Conservation (phyloP, 2,797 vertebrate genomes). For the Coranthus polyacanthus region DNA sequence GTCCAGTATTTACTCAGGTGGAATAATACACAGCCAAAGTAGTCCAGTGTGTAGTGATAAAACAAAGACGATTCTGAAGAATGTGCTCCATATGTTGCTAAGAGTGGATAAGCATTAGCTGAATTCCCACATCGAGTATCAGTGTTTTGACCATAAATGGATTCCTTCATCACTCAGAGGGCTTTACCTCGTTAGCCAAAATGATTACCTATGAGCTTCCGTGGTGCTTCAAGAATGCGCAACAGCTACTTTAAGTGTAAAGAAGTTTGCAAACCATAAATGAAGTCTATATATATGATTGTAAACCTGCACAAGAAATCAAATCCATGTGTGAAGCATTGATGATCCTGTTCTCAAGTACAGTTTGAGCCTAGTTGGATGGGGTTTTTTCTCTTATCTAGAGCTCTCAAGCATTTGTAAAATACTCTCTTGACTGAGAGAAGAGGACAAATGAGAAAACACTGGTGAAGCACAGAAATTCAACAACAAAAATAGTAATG, state of each 20-base stretch:
- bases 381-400: no score
- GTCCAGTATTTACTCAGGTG: conserved; percentile 95
- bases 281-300: no score
- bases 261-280: background rate
- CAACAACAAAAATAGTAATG: no score
- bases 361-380: no score
- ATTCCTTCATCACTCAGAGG: conserved; percentile 35
- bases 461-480: no score
- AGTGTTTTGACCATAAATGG: conserved; percentile 81
- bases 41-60: conserved; percentile 86
- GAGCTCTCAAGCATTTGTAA: no score
- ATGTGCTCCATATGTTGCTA: conserved; percentile 86
- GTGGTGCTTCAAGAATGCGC: conserved; percentile 12
- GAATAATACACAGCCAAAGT: conserved; percentile 88
- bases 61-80: conserved; percentile 92
- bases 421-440: no score
- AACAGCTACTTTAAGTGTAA: background rate
- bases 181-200: conserved; percentile 24
- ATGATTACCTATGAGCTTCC: conserved; percentile 23
- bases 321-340: no score
- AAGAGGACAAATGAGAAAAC: no score
- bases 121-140: conserved; percentile 77
- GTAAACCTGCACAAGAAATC: background rate
- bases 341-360: no score
- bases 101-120: conserved; percentile 62